Evolutionary conservation across 2,113 vertebrate genomes (phyloP).

Genomic region (Muntiacus reevesi): DNA sequence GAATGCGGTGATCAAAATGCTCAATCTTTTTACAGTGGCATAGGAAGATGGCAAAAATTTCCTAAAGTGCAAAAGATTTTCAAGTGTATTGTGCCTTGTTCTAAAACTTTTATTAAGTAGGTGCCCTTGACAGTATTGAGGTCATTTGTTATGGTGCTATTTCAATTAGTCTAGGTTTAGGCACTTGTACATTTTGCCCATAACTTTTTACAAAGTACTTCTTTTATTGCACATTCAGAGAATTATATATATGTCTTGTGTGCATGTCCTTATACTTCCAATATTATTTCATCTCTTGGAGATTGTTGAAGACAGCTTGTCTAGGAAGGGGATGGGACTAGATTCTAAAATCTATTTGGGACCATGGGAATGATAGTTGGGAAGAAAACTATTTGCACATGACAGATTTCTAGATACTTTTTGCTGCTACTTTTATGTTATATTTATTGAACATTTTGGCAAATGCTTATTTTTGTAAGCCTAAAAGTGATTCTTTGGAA

Average conservation of each 20-base stretch:
- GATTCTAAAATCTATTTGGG: conserved; percentile 99
- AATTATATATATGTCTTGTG: conserved; percentile 98
- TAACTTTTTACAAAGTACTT: conserved; percentile 99
- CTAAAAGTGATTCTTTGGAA: conserved; percentile 99
- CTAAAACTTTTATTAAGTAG: conserved; percentile 92
- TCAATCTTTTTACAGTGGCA: conserved; percentile 84
- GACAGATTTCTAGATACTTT: conserved; percentile 99
- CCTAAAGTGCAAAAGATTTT: conserved; percentile 94
- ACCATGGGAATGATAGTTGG: conserved; percentile 98
- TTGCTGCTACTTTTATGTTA: conserved; percentile 99
- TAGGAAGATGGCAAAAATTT: conserved; percentile 89
- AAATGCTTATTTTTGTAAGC: conserved; percentile 99
- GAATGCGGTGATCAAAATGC: conserved; percentile 79
- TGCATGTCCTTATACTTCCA: conserved; percentile 99
- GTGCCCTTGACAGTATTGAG: conserved; percentile 99
- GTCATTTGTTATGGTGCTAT: conserved; percentile 99
- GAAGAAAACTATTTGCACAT: conserved; percentile 99
- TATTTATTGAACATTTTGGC: conserved; percentile 99
- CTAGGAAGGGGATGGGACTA: conserved; percentile 98
- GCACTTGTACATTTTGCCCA: conserved; percentile 97
- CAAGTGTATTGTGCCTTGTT: conserved; percentile 99
- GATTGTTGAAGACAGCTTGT: conserved; percentile 98
- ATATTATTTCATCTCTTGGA: conserved; percentile 96
- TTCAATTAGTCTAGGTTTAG: conserved; percentile 94
- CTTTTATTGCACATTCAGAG: conserved; percentile 99